Percentiles rank a stretch among this genome's conserved stretches.
phyloP scores from a whole-genome alignment of 2,888 invertebrate genomes.

The Thysanoteuthis rhombus region DNA sequence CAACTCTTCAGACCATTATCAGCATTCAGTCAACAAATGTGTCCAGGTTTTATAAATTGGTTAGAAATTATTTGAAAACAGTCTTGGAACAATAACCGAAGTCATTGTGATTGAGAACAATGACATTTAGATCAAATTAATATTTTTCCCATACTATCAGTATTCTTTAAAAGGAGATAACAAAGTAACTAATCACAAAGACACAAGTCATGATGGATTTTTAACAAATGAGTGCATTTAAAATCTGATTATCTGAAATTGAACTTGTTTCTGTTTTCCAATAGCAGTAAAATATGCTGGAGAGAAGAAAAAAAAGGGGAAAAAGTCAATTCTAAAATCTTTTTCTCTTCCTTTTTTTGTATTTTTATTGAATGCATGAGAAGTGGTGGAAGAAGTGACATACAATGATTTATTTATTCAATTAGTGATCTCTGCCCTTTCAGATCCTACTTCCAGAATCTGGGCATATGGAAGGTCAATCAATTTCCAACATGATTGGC shows the following conservation, averaged over 20 bases:
- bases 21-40: too few species aligned
- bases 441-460: not conserved
- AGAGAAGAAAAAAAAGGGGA: not conserved
- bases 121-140: too few species aligned
- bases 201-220: not conserved
- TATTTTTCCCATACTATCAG: too few species aligned
- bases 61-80: too few species aligned
- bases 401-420: not conserved
- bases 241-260: not conserved
- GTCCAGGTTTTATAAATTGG: too few species aligned
- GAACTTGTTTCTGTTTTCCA: not conserved
- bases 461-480: constrained; percentile 12
- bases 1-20: too few species aligned
- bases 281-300: not conserved
- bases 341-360: not conserved
- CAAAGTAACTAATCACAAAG: not conserved
- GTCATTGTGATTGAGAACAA: too few species aligned
- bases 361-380: not conserved
- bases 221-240: not conserved
- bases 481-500: not conserved
- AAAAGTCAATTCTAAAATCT: too few species aligned
- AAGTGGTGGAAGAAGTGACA: not conserved
- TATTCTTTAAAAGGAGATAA: too few species aligned
- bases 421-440: not conserved
- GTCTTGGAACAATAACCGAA: too few species aligned